phyloP scores from a whole-genome alignment of 2,797 vertebrate species.

The Morelia viridis region DNA sequence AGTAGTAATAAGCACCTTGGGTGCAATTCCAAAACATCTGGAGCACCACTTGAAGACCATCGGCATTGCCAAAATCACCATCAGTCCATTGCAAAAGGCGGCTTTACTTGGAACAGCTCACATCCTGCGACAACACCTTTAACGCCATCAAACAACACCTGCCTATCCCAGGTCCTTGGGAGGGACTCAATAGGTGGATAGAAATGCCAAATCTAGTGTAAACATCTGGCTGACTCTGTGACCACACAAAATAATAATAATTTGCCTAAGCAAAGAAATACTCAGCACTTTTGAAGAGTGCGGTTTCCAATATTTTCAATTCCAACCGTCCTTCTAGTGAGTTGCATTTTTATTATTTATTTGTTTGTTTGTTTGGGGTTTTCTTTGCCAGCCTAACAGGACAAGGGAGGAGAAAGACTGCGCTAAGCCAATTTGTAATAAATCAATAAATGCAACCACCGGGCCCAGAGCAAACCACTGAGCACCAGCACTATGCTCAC shows the following conservation, averaged over 20 bases:
- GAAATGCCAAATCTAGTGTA: background rate
- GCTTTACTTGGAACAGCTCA: too few species aligned
- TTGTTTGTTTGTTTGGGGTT: background rate
- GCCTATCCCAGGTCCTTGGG: too few species aligned
- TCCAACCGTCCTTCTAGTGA: background rate
- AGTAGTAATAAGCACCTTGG: too few species aligned
- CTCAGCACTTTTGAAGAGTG: background rate
- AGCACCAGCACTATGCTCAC: background rate
- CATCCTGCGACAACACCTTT: too few species aligned
- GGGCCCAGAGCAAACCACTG: background rate
- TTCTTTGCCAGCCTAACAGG: background rate
- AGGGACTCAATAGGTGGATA: background rate
- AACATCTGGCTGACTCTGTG: background rate
- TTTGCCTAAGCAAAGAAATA: background rate
- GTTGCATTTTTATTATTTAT: background rate
- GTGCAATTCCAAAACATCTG: background rate
- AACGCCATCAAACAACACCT: too few species aligned
- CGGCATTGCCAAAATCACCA: background rate
- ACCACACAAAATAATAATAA: background rate
- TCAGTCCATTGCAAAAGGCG: too few species aligned
- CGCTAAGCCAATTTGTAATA: background rate
- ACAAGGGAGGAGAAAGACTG: background rate
- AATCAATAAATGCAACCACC: background rate
- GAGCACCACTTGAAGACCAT: background rate
- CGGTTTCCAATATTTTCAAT: background rate